phyloP scores from a whole-genome alignment of 2,797 vertebrate genomes.

The Anabacerthia variegaticeps region DNA sequence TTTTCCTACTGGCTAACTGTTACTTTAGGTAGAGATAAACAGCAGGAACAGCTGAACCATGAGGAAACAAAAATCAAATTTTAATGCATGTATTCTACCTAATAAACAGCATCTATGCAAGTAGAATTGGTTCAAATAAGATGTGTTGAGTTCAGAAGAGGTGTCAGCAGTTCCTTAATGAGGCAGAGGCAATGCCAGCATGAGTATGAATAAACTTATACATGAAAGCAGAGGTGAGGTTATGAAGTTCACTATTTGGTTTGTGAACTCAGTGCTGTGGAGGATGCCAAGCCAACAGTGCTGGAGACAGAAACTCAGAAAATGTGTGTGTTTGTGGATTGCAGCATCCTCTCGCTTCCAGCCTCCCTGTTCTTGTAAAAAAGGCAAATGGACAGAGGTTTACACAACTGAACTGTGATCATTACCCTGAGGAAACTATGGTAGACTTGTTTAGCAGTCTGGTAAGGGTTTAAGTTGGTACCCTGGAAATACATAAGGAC shows the following conservation, averaged over 20 bases:
- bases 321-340: neutral
- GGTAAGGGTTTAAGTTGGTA: neutral
- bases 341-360: neutral
- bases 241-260: neutral
- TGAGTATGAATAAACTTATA: neutral
- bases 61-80: slow-evolving; percentile 21
- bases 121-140: neutral
- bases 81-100: neutral
- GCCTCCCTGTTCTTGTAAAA: neutral
- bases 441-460: neutral
- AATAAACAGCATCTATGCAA: neutral
- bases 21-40: neutral
- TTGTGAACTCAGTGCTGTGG: neutral
- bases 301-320: neutral
- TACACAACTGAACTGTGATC: neutral
- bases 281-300: neutral
- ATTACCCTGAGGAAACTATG: neutral
- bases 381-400: neutral
- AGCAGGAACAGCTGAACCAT: neutral
- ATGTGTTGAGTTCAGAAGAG: slow-evolving; percentile 11
- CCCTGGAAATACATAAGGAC: neutral
- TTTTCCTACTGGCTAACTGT: slow-evolving; percentile 21
- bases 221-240: neutral
- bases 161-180: slow-evolving; percentile 38
- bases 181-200: neutral